Evolutionary conservation across 2,113 vertebrate species (phyloP), one percentile per base, ranked within the genome.

Genomic region (Hystrix cristata): DNA sequence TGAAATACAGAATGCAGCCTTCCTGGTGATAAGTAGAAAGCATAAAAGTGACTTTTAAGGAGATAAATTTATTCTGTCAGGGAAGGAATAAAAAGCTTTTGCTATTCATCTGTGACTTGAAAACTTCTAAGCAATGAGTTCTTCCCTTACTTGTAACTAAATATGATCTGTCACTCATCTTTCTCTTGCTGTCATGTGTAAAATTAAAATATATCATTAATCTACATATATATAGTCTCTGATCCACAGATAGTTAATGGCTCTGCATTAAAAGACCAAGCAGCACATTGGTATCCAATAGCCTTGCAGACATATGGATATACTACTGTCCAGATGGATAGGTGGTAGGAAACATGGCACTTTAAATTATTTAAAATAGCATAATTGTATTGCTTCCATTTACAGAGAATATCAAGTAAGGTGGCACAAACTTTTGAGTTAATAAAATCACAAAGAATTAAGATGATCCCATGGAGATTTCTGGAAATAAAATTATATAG

Each of bases 31-130:
- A 97, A 97, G 95, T 94, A 95, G 93, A 91, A 97, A 86, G 97
- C 95, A 96, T 89, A 97, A 98, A 97, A 96, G 98, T 97, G 96
- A 98, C 96, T 97, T 97, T 91, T 97, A 96, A 95, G 90, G 88
- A 97, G 95, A 97, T 97, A 97, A 96, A 98, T 98, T 96, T 95
- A 95, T 95, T 96, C 96, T 95, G 96, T 95, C 96, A 95, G 71
- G 67, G 67, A 96, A 92, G 82, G 86, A 97, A 96, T 95, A 95
- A 97, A 97, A 97, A 62, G 90, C 88, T 94, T 96, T 91, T 67
- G 62, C 95, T 93, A 81, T 94, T 97, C 94, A 85, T 94, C 96
- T 96, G 85, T 94, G 94, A 97, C 95, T 86, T 80, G 46, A 97
- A 92, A 67, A 94, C 69, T 89, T 93, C 94, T 92, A 92, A 96